Base-by-base conservation (phyloP, 2,888 invertebrate genomes). In the Eupithecia exiguata region DNA sequence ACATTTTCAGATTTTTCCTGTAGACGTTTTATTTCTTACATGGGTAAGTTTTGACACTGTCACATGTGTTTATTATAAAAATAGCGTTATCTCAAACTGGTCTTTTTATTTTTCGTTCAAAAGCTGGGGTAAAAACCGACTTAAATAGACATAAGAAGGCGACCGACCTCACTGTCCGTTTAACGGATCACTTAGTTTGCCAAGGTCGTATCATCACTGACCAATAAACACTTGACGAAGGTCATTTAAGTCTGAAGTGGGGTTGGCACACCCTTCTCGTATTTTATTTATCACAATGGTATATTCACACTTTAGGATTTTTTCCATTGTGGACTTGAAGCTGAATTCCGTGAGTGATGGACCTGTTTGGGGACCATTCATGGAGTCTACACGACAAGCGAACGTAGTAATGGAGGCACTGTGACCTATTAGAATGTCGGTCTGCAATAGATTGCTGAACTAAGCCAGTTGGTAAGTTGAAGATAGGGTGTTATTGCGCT, bases 191-290 rank as follows among this genome's bases (percentile, higher is more conserved):
- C 72, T 77, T 77, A 72, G 69, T 75, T 77, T 62, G 58, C 72
- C 71, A 43, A 72, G 68, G 65, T 71, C 73, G 77, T 80, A 81
- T 82, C 79, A 80, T 73, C 81, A 81, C 80, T 82, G 78, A 77
- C 83, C 86, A 88, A 86, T 85, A 87, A 86, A 83, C 84, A 83
- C 84, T 86, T 86, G 85, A 87, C 84, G 86, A 83, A 86, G 84
- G 86, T 86, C 70, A 73, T 46, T 58, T 69, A 68, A 30, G 30
- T 30, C 70, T 72, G 68, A 70, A 78, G 79, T 68, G 61, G 69
- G 81, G 78, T 80, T 79, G 78, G 81, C 53, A 73, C 68, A 71
- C 73, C 73, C 72, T 73, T 71, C 49, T 81, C 81, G 76, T 78
- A 78, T 74, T 70, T 77, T 80, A 81, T 70, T 77, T 80, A 81